Evolutionary conservation across 1,140 invertebrate genomes (phyloP), one percentile per base, ranked within the genome.

Genomic region (Drosophila orosa): DNA sequence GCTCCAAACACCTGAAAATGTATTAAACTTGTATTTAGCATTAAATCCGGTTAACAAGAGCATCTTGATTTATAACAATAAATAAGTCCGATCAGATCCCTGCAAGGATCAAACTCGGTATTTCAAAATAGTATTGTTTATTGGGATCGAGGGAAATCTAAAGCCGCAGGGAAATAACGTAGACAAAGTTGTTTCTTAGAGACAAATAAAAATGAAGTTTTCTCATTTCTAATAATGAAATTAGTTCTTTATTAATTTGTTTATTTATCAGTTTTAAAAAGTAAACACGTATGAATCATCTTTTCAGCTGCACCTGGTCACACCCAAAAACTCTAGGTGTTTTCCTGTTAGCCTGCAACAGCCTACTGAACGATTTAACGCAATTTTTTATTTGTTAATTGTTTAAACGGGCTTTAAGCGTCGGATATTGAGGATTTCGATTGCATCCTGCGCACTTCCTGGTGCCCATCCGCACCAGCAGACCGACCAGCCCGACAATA

Each of bases 301-400:
- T 19, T 37, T 39, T 39, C 13, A 9, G 2, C 3, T 25, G 5
- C 9, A 39, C 10, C 17, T 56, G 67, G 65, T 57, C 67, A 69
- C 67, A 71, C 33, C 33, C 10, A 22, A 10, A 1, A 8, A 3
- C 5, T 39, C 3, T 31, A n/a, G 33, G 66, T 47, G 44, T 71
- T 71, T 71, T 33, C 9, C 4, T 24, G 61, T 52, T 50, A 66
- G 12, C 17, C 10, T 6, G 19, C 15, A 22, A 48, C 67, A 27
- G 22, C 45, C 65, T 15, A 58, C 52, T 58, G 17, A 47, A 47
- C 50, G 17, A 54, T 58, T 71, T 22, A 56, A 27, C 35, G 5
- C n/a, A n/a, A 15, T 27, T 58, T 71, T 47, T 57, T 12, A 17
- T 44, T 68, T 71, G 17, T 19, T 71, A 71, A 71, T 71, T 67